Evolutionary conservation across 1,140 invertebrate genomes (phyloP).

Genomic region (Drosophila pallidifrons): DNA sequence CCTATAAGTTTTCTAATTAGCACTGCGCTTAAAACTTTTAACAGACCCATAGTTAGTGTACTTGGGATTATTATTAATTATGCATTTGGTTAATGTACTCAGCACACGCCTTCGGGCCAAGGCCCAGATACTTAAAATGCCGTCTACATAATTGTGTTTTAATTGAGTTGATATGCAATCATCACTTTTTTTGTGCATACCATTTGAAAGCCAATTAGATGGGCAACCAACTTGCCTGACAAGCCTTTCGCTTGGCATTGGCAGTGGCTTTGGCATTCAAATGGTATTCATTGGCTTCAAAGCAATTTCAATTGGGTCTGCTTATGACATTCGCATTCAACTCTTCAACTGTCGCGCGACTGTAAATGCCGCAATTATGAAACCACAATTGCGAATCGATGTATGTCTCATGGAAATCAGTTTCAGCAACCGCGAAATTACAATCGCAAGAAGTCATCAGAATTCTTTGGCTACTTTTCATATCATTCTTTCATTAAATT

Average conservation of each 20-base stretch:
- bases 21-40: constrained; percentile 74
- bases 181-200: constrained; percentile 28
- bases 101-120: background rate
- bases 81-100: constrained; percentile 45
- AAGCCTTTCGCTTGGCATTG: background rate
- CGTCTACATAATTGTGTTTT: constrained; percentile 55
- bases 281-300: constrained; percentile 7
- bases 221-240: background rate
- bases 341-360: background rate
- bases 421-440: background rate
- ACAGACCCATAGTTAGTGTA: constrained; percentile 9
- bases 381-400: constrained; percentile 37
- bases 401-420: constrained; percentile 10
- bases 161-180: constrained; percentile 73
- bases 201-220: constrained; percentile 32
- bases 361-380: constrained; percentile 23
- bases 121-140: constrained; percentile 60
- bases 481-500: no score
- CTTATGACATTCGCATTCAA: constrained; percentile 15
- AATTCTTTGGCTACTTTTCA: no score
- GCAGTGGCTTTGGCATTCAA: background rate
- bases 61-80: constrained; percentile 62
- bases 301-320: constrained; percentile 11
- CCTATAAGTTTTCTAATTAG: constrained; percentile 77
- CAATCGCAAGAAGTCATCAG: background rate